phyloP scores from a whole-genome alignment of 2,113 vertebrate species.

The Hyperopisus bebe region DNA sequence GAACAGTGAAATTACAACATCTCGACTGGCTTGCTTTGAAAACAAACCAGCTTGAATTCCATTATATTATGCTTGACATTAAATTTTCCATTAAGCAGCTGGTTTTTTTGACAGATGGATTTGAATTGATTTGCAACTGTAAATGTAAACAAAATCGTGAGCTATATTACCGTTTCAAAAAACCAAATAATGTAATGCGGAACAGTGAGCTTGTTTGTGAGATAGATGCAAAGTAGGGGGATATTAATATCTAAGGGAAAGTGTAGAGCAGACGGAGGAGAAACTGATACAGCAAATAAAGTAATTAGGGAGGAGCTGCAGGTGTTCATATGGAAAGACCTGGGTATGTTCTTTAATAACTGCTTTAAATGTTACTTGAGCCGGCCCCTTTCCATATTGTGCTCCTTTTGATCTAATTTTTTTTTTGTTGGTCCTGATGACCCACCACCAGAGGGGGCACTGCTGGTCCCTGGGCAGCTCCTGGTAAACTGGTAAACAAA shows the following conservation, averaged over 20 bases:
- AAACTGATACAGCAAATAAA: neutral
- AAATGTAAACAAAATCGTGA: neutral
- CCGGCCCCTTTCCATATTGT: neutral
- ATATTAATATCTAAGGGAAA: neutral
- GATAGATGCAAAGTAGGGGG: neutral
- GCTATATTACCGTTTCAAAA: neutral
- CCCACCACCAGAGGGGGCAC: conserved; percentile 8
- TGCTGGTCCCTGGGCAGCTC: neutral
- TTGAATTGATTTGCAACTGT: neutral
- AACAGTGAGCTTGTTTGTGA: neutral
- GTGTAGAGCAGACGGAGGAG: neutral
- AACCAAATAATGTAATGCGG: neutral
- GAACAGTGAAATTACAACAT: neutral
- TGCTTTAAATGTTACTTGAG: neutral
- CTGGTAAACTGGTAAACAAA: neutral
- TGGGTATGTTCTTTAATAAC: neutral
- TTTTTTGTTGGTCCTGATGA: neutral
- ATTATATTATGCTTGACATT: neutral
- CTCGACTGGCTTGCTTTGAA: neutral
- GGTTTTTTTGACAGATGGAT: neutral
- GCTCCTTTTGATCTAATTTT: neutral
- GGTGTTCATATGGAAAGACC: neutral
- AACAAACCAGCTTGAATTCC: neutral
- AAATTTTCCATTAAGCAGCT: neutral
- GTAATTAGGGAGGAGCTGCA: neutral